Conservation (phyloP, 2,113 vertebrate genomes). For the Fregetta grallaria region DNA sequence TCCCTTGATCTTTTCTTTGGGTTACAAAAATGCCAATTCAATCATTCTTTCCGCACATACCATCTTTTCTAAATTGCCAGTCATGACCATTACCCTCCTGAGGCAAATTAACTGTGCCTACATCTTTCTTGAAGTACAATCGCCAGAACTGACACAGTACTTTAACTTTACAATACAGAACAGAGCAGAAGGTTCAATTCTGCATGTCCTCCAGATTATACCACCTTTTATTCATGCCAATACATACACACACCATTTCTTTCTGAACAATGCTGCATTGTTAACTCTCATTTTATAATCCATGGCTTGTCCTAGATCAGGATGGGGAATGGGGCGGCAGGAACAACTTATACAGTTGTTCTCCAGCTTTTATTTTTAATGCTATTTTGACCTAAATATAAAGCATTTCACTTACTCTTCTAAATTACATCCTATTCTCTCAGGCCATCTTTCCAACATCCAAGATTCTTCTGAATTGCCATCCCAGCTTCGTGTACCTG, state of each 20-base stretch:
- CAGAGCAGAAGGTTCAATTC: neutral
- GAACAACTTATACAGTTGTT: neutral
- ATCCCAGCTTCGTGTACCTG: neutral
- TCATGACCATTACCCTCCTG: neutral
- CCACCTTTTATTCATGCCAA: neutral
- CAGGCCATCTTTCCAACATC: neutral
- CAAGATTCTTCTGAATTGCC: neutral
- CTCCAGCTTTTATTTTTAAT: neutral
- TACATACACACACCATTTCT: neutral
- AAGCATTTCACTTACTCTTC: neutral
- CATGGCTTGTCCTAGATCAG: neutral
- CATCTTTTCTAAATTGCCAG: neutral
- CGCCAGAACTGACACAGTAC: neutral
- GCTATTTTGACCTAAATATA: neutral
- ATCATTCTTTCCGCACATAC: neutral
- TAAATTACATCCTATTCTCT: neutral
- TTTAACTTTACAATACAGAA: neutral
- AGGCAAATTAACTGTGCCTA: neutral
- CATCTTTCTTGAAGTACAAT: neutral
- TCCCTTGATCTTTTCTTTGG: neutral
- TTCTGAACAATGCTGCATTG: neutral
- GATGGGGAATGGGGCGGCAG: neutral
- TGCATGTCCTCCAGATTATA: neutral
- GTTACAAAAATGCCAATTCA: slow-evolving; percentile 10
- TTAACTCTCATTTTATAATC: neutral